Evolutionary conservation across 1,140 invertebrate genomes (phyloP).

Genomic region (Eumaeus atala): DNA sequence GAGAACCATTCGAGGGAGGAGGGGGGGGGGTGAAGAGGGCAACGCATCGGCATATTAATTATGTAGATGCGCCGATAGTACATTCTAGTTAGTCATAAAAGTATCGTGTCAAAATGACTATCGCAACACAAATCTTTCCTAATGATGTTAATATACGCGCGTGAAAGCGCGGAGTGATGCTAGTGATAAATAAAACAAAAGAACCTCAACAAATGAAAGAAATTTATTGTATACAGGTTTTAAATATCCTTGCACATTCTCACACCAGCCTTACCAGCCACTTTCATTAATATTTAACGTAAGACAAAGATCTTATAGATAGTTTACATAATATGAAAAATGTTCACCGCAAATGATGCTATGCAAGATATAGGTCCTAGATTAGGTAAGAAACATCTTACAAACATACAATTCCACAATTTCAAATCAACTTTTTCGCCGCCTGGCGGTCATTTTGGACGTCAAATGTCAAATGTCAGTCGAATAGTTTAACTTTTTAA

Average conservation of each 20-base stretch:
- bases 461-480: conserved; percentile 59
- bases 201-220: conserved; percentile 71
- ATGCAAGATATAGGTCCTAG: conserved; percentile 32
- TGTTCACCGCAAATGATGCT: conserved; percentile 52
- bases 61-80: too few species aligned
- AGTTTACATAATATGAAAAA: conserved; percentile 65
- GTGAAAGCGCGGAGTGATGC: neutral
- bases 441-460: conserved; percentile 65
- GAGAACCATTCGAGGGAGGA: too few species aligned
- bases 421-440: conserved; percentile 63
- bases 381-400: conserved; percentile 15
- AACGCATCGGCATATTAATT: too few species aligned
- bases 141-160: too few species aligned
- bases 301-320: conserved; percentile 68
- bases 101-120: too few species aligned
- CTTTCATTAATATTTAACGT: conserved; percentile 64
- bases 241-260: conserved; percentile 68
- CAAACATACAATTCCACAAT: conserved; percentile 63
- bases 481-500: conserved; percentile 47
- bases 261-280: conserved; percentile 68
- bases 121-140: too few species aligned
- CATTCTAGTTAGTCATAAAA: too few species aligned
- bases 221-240: conserved; percentile 75
- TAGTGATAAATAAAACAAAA: conserved; percentile 55
- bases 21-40: too few species aligned